Base-by-base conservation (phyloP, 2,113 vertebrate genomes). In the Oreochromis niloticus region DNA sequence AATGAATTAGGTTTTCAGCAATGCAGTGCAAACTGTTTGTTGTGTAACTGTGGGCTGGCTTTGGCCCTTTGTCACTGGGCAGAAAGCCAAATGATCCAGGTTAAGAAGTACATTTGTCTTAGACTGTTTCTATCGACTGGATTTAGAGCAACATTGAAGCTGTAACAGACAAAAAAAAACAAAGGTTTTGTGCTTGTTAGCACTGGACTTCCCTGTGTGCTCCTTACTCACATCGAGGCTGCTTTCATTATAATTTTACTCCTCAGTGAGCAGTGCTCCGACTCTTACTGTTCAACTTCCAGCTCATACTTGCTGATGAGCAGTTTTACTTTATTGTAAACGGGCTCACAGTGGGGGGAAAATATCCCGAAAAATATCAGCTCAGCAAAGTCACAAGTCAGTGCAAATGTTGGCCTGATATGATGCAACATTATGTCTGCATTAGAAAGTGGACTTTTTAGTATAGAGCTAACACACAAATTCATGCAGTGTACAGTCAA, bases 221-320 rank as follows among this genome's bases (percentile, higher is more conserved):
- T 78, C 27, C 27, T 78, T 78, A 52, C 16, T 83, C 59, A 30
- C 36, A 81, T 68, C 9, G 3, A 82, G 59, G 12, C 46, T 89
- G 75, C 88, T 86, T 88, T 90, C 83, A 89, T 90, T 89, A 89
- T 88, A 79, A 89, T 84, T 86, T 92, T 82, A 61, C 87, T 80
- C 86, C 83, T 93, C 89, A 87, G 81, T 91, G 87, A 93, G 75
- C 94, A 83, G 56, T 24, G 6, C 50, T 24, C 50, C 12, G 14
- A 48, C 32, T 48, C 81, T 50, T 80, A 32, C 39, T 30, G 30
- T 78, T 66, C 39, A 13, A 87, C 80, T 41, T 73, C 80, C 75
- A 84, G 68, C 83, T 83, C 71, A 46, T 61, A 46, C 48, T 59
- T 43, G 54, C 57, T 83, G 80, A 92, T 36, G 32, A 66, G 79